phyloP scores from a whole-genome alignment of 64 coral and sea anemone genomes.

The Stylophora pistillata region DNA sequence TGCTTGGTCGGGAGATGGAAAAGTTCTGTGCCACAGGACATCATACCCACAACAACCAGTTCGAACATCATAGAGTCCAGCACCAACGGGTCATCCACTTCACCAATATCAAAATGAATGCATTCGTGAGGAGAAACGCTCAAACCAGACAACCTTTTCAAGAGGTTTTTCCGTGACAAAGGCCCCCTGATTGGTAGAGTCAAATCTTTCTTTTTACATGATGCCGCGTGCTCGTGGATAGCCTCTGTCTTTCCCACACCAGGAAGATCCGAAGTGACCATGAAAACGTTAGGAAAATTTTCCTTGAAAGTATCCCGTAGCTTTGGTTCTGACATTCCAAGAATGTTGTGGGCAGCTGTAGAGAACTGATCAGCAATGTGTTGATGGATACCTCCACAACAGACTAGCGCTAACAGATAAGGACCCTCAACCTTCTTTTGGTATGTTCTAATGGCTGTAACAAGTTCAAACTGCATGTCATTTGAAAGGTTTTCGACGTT shows the following conservation, averaged over 20 bases:
- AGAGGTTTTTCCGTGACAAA: conserved; percentile 59
- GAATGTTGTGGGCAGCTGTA: conserved; percentile 62
- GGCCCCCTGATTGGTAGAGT: conserved; percentile 89
- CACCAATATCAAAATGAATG: conserved; percentile 84
- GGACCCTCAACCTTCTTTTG: conserved; percentile 1
- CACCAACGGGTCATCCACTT: conserved; percentile 62
- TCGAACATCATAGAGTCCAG: conserved; percentile 76
- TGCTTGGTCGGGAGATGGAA: conserved; percentile 55
- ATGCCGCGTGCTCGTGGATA: conserved; percentile 66
- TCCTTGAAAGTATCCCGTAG: conserved; percentile 49
- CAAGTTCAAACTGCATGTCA: conserved; percentile 87
- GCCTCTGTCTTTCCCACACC: conserved; percentile 94
- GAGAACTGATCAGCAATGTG: conserved; percentile 95
- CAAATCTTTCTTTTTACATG: conserved; percentile 28
- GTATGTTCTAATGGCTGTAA: conserved; percentile 63
- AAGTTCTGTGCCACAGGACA: conserved; percentile 60
- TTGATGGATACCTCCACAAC: conserved; percentile 86
- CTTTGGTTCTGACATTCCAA: conserved; percentile 76
- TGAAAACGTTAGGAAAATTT: conserved; percentile 57
- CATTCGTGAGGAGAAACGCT: conserved; percentile 39
- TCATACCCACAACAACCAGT: conserved; percentile 59
- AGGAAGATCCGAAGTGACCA: conserved; percentile 80
- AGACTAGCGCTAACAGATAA: conserved; percentile 73
- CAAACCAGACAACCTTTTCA: conserved; percentile 50
- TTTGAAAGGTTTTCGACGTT: conserved; percentile 89